Percentiles rank a stretch among this genome's conserved stretches.
phyloP scores from a whole-genome alignment of 2,797 vertebrate genomes.

The Acanthis flammea region DNA sequence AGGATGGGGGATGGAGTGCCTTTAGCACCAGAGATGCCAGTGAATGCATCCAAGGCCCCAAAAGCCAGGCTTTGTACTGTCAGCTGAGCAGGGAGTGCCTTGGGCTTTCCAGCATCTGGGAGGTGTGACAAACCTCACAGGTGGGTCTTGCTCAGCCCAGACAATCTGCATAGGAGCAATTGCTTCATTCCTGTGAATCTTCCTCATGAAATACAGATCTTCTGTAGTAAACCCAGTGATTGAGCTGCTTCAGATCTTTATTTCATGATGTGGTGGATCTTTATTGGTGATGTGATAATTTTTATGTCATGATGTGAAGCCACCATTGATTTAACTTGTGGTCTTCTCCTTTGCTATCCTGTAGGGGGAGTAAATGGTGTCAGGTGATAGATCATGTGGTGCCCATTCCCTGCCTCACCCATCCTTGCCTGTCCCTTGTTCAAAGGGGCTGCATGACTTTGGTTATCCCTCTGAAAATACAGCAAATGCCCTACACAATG shows the following conservation, averaged over 20 bases:
- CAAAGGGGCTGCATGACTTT: neutral
- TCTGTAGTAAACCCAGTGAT: neutral
- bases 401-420: neutral
- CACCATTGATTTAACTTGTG: neutral
- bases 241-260: neutral
- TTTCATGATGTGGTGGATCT: neutral
- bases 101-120: neutral
- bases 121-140: neutral
- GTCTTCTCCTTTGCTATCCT: neutral
- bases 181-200: neutral
- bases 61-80: neutral
- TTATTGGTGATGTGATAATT: neutral
- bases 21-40: neutral
- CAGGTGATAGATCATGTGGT: neutral
- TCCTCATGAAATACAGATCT: neutral
- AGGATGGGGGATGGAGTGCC: neutral
- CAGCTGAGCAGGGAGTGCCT: neutral
- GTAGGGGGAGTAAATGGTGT: neutral
- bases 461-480: neutral
- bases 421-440: neutral
- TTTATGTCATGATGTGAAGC: neutral
- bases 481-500: neutral
- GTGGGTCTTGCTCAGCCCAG: neutral
- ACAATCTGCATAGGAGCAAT: neutral
- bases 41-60: neutral